Evolutionary conservation across 1,140 invertebrate genomes (phyloP).

Genomic region (Hirudo medicinalis): DNA sequence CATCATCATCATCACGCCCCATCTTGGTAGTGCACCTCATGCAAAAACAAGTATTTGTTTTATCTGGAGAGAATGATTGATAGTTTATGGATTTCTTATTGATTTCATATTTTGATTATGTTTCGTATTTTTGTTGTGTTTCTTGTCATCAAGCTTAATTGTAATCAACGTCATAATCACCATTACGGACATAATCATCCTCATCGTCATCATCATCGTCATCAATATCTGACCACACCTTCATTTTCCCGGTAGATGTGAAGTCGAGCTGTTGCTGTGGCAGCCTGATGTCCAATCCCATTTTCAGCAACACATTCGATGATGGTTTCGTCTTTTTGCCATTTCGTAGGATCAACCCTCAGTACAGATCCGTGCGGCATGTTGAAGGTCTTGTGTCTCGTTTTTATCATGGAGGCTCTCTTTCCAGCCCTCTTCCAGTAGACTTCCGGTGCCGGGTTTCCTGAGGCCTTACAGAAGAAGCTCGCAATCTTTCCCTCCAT

Average conservation of each 20-base stretch:
- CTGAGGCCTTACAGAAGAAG: conserved; percentile 83
- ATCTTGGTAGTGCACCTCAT: too few species aligned
- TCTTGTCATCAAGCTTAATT: too few species aligned
- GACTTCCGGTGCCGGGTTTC: conserved; percentile 70
- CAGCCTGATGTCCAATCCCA: conserved; percentile 59
- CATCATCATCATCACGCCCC: too few species aligned
- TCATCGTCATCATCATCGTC: neutral
- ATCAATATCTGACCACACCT: conserved; percentile 12
- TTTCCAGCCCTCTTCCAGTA: conserved; percentile 81
- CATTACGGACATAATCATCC: neutral
- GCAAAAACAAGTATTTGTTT: too few species aligned
- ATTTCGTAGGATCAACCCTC: conserved; percentile 75
- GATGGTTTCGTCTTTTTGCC: conserved; percentile 61
- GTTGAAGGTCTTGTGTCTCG: conserved; percentile 40
- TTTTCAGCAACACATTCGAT: conserved; percentile 34
- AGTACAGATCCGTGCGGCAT: conserved; percentile 63
- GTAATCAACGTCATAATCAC: neutral
- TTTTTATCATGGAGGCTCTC: conserved; percentile 52
- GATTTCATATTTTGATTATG: too few species aligned
- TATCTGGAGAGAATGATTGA: too few species aligned
- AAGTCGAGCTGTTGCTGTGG: conserved; percentile 70
- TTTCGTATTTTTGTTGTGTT: too few species aligned
- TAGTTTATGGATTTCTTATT: too few species aligned
- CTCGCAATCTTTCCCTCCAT: conserved; percentile 75
- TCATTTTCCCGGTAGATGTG: conserved; percentile 66